Percentiles rank a stretch among this genome's conserved stretches.
phyloP scores from a whole-genome alignment of 1,140 invertebrate genomes.

The Apolygus lucorum region DNA sequence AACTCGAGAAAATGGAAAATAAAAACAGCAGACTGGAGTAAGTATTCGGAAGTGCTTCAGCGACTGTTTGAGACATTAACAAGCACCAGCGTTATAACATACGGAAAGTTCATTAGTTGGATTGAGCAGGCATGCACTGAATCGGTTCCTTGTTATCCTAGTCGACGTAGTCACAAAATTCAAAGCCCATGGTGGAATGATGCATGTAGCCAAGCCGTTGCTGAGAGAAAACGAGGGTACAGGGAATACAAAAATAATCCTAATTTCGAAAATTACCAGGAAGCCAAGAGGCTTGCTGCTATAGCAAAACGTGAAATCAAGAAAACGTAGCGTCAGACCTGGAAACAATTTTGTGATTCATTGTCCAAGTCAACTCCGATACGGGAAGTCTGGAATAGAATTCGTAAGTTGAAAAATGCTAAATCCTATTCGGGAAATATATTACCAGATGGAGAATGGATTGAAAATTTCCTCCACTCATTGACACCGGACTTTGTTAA shows the following conservation, averaged over 20 bases:
- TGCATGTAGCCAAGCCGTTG: background rate
- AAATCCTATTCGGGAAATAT: background rate
- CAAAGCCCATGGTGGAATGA: background rate
- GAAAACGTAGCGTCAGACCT: background rate
- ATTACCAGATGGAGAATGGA: background rate
- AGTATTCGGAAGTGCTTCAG: background rate
- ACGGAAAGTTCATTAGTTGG: background rate
- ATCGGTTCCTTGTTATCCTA: background rate
- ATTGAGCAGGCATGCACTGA: background rate
- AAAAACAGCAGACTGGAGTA: background rate
- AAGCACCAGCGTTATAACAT: background rate
- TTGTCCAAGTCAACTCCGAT: background rate
- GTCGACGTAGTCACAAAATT: background rate
- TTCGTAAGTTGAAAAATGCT: background rate
- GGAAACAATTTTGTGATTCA: background rate
- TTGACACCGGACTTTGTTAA: background rate
- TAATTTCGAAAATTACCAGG: background rate
- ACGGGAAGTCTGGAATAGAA: background rate
- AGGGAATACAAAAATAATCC: background rate
- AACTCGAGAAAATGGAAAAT: background rate
- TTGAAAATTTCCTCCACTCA: background rate
- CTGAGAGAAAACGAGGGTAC: background rate
- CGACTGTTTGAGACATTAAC: background rate
- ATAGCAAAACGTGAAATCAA: background rate
- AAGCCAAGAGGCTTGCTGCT: background rate